These are phyloP conservation scores for Hepsetus odoe DNA, from an alignment of 2,113 vertebrate species.

Conservation along the genomic window DNA sequence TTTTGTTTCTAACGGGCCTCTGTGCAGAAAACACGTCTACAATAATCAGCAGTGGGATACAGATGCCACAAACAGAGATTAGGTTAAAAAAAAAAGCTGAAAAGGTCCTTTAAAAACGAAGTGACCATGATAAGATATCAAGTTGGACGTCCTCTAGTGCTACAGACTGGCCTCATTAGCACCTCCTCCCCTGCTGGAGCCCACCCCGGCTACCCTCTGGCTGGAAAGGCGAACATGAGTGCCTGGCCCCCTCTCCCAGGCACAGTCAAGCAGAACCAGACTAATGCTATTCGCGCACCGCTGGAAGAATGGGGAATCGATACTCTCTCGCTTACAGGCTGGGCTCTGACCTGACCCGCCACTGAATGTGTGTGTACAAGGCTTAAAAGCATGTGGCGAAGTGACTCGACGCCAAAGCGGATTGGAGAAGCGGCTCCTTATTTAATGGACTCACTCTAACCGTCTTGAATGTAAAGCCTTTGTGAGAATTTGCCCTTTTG, in stretches of 20 bases:
- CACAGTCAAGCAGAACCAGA: conserved; percentile 51
- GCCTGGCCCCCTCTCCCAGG: conserved; percentile 27
- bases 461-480: neutral
- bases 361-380: neutral
- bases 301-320: conserved; percentile 48
- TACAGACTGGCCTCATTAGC: conserved; percentile 26
- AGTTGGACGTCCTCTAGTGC: conserved; percentile 7
- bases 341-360: conserved; percentile 30
- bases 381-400: conserved; percentile 24
- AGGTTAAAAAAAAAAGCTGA: too few species aligned
- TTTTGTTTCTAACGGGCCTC: too few species aligned
- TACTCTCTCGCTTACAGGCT: conserved; percentile 40
- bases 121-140: neutral
- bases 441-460: conserved; percentile 25
- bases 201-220: conserved; percentile 24
- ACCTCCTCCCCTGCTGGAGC: conserved; percentile 26
- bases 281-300: conserved; percentile 41
- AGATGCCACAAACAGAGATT: too few species aligned
- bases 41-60: too few species aligned
- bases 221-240: conserved; percentile 36
- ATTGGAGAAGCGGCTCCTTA: neutral
- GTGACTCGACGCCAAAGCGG: neutral
- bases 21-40: too few species aligned
- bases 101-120: neutral
- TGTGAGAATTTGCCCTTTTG: conserved; percentile 30